Evolutionary conservation across 2,113 vertebrate genomes (phyloP).

Genomic region (Syngnathoides biaculeatus): DNA sequence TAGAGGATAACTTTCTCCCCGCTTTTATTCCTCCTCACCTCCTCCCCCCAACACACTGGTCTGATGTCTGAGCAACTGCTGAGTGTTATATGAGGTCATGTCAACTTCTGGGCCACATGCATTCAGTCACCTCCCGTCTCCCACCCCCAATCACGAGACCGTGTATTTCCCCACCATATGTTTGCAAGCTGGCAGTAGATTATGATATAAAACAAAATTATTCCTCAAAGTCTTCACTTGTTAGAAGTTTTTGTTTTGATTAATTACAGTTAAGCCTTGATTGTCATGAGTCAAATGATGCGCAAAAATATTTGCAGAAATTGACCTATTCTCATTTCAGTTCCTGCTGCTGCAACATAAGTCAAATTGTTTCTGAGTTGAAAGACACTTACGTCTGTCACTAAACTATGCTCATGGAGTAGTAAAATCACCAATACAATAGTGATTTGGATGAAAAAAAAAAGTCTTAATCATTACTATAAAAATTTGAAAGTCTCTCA

Average conservation of each 20-base stretch:
- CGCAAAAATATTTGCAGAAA: no score
- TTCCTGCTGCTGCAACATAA: no score
- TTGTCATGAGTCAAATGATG: not conserved
- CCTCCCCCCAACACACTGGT: conserved; percentile 6
- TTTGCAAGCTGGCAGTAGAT: conserved; percentile 52
- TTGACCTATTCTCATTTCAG: no score
- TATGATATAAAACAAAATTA: conserved; percentile 25
- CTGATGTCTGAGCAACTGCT: conserved; percentile 38
- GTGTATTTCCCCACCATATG: conserved; percentile 57
- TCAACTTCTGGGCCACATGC: conserved; percentile 50
- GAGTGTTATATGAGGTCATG: conserved; percentile 58
- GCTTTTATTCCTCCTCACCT: not conserved
- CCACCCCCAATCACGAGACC: conserved; percentile 35
- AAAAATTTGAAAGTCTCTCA: no score
- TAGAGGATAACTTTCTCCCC: conserved; percentile 32
- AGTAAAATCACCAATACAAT: not conserved
- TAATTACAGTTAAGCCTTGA: not conserved
- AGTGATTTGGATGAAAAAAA: not conserved
- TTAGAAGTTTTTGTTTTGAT: not conserved
- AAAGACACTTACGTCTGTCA: no score
- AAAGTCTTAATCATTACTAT: no score
- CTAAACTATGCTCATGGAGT: not conserved
- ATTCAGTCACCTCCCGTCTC: conserved; percentile 49
- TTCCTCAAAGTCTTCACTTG: not conserved
- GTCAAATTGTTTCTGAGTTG: no score